These are phyloP conservation scores for Bombus haemorrhoidalis DNA, from an alignment of 1,140 invertebrate species.

Conservation along the genomic window DNA sequence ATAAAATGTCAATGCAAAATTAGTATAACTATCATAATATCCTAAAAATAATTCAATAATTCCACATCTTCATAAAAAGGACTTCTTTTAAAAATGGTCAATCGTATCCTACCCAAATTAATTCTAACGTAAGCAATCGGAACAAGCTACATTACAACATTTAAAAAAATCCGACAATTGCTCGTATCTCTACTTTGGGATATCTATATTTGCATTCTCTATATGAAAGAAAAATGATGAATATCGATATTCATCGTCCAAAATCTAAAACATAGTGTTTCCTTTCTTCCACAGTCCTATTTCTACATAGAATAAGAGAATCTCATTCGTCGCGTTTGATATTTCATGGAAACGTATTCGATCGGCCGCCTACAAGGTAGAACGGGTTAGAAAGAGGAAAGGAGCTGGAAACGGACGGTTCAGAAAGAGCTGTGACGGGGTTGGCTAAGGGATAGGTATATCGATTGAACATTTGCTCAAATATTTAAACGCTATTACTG, in stretches of 20 bases:
- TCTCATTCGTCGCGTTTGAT: conserved; percentile 76
- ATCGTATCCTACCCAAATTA: neutral
- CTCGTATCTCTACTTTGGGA: too few species aligned
- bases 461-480: conserved; percentile 79
- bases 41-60: too few species aligned
- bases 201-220: too few species aligned
- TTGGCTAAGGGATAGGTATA: conserved; percentile 67
- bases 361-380: conserved; percentile 46
- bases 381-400: conserved; percentile 55
- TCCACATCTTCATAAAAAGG: neutral
- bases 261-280: neutral
- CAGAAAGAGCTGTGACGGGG: conserved; percentile 58
- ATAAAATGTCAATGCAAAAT: too few species aligned
- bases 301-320: conserved; percentile 67
- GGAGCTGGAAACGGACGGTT: conserved; percentile 55
- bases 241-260: neutral
- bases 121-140: neutral
- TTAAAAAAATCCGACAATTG: too few species aligned
- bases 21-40: too few species aligned
- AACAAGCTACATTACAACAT: too few species aligned
- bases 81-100: neutral
- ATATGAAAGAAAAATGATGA: too few species aligned
- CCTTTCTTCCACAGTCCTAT: neutral
- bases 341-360: conserved; percentile 75
- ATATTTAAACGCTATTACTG: conserved; percentile 78